These are phyloP conservation scores for Ceyx melanurus DNA, from an alignment of 2,113 vertebrate genomes.

Conservation along the genomic window DNA sequence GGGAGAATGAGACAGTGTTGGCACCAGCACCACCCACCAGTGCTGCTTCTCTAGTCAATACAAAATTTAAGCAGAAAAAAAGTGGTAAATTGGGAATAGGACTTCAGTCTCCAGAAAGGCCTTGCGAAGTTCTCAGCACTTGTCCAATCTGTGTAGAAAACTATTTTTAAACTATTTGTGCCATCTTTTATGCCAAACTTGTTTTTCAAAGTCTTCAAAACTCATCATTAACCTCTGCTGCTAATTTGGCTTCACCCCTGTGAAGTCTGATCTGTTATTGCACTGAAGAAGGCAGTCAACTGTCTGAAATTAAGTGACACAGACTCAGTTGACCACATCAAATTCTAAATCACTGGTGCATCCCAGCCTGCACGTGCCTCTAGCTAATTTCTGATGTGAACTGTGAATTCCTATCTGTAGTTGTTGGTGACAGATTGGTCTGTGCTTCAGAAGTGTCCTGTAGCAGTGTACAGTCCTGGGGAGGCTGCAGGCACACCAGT, in stretches of 20 bases:
- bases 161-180: neutral
- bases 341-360: neutral
- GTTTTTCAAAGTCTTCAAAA: neutral
- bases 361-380: neutral
- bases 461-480: neutral
- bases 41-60: neutral
- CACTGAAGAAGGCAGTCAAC: neutral
- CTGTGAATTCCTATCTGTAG: neutral
- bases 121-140: neutral
- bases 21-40: neutral
- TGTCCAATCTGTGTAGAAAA: neutral
- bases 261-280: neutral
- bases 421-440: neutral
- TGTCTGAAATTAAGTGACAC: neutral
- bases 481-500: neutral
- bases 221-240: neutral
- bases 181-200: neutral
- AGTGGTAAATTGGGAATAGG: neutral
- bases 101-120: neutral
- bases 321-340: neutral
- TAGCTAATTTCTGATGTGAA: neutral
- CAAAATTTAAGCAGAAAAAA: neutral
- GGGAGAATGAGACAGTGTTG: neutral
- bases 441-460: neutral
- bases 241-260: neutral